These are phyloP conservation scores for Chironomus tentans DNA, from an alignment of 2,888 invertebrate genomes.

Conservation along the genomic window DNA sequence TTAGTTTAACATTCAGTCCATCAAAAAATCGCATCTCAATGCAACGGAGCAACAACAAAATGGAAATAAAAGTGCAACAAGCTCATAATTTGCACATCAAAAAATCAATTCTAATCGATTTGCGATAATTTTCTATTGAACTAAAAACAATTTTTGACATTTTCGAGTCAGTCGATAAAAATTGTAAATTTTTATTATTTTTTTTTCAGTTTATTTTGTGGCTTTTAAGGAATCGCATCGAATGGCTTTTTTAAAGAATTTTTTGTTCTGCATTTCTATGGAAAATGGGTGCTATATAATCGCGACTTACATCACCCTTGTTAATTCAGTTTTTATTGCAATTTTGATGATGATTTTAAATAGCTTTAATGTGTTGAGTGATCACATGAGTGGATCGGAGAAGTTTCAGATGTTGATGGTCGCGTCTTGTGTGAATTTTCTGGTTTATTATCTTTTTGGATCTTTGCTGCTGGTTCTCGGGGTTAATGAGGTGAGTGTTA, in stretches of 20 bases:
- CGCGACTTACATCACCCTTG: background rate
- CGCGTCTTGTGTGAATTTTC: background rate
- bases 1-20: too few relatives aligned
- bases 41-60: background rate
- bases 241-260: background rate
- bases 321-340: background rate
- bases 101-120: background rate
- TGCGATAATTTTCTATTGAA: background rate
- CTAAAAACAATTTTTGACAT: background rate
- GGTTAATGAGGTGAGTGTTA: background rate
- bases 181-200: background rate
- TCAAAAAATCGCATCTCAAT: background rate
- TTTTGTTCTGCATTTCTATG: background rate
- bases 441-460: background rate
- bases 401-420: background rate
- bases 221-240: background rate
- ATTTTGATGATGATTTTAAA: background rate
- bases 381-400: background rate
- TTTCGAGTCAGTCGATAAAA: background rate
- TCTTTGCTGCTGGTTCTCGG: background rate
- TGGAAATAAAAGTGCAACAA: background rate
- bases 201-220: too few relatives aligned
- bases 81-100: background rate
- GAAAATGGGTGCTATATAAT: background rate
- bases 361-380: background rate